A percentile compares a stretch with the other conserved stretches of the same genome.
Conservation (phyloP, 2,797 vertebrate species). For the Sardinella longiceps region DNA sequence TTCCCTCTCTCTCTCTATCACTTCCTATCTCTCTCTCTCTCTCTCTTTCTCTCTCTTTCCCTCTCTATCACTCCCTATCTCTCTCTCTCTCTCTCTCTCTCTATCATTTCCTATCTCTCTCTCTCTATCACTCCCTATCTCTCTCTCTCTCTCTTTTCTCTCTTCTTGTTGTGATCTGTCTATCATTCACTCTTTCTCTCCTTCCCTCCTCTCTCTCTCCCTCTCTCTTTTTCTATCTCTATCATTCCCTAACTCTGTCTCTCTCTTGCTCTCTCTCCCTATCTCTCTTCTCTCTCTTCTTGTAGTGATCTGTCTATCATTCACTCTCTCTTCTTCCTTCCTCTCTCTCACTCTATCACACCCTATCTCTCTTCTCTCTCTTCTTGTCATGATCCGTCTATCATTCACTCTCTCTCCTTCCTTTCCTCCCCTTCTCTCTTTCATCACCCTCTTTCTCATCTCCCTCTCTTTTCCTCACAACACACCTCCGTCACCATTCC, state of each 20-base stretch:
- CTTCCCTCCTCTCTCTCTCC: not conserved
- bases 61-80: constrained; percentile 28
- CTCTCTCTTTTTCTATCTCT: not conserved
- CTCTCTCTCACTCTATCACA: not conserved
- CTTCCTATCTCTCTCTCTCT: not conserved
- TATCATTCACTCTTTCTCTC: not conserved
- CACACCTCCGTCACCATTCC: constrained; percentile 32
- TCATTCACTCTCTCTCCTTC: not conserved
- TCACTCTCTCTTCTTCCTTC: not conserved
- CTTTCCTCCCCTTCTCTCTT: not conserved
- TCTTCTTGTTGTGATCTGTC: not conserved
- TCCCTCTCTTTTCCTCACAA: constrained; percentile 53
- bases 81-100: constrained; percentile 55
- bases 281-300: not conserved
- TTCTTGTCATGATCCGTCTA: too few relatives aligned
- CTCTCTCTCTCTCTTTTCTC: not conserved
- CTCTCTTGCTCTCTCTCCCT: not conserved
- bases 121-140: too few relatives aligned
- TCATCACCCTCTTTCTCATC: constrained; percentile 44
- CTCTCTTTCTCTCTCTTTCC: not conserved
- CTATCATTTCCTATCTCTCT: not conserved
- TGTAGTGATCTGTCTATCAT: too few relatives aligned
- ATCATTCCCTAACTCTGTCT: not conserved
- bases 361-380: not conserved
- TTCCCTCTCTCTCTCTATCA: too few relatives aligned